phyloP scores from a whole-genome alignment of 2,113 vertebrate genomes.

The Cacatua alba region DNA sequence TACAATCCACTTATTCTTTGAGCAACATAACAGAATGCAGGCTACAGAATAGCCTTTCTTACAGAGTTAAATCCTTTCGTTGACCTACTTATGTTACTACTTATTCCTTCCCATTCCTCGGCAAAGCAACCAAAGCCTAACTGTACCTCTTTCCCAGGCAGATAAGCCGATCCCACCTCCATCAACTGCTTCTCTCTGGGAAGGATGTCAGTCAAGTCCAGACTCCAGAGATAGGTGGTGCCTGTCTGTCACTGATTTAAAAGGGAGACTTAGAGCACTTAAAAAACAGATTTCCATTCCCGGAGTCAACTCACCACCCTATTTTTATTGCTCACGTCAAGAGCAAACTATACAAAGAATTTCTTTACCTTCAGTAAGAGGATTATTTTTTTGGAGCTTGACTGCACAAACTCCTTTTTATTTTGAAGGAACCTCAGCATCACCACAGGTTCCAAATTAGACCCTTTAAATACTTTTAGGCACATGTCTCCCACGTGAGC shows the following conservation, averaged over 20 bases:
- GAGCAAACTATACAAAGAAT: background rate
- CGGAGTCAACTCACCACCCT: background rate
- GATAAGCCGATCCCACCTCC: background rate
- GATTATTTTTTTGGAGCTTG: background rate
- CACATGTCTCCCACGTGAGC: background rate
- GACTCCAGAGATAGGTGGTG: background rate
- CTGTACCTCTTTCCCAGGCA: background rate
- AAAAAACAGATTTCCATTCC: background rate
- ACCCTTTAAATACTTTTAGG: background rate
- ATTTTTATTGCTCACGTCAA: background rate
- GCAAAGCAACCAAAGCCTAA: background rate
- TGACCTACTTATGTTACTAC: background rate
- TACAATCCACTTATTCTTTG: background rate
- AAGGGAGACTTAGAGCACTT: background rate
- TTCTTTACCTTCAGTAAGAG: background rate
- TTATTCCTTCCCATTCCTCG: background rate
- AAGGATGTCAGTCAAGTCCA: background rate
- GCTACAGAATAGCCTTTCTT: background rate
- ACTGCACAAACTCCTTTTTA: background rate
- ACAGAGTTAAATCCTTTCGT: background rate
- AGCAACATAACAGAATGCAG: background rate
- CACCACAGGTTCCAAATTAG: background rate
- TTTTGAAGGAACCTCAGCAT: background rate
- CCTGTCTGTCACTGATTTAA: background rate
- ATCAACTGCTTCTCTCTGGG: background rate